Evolutionary conservation across 2,113 vertebrate genomes (phyloP).

Genomic region (chimpanzee (Pan troglodytes)): NHGRI_mPanTro3-v2.1_pri NC_072410.2:74191501-74192000

Average conservation of each 20-base stretch:
- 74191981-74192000: too few relatives aligned
- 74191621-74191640: too few relatives aligned
- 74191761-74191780: not conserved
- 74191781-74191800: not conserved
- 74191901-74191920: not conserved
- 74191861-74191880: not conserved
- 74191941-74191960: not conserved
- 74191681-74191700: not conserved
- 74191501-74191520: too few relatives aligned
- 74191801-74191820: not conserved
- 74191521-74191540: too few relatives aligned
- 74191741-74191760: not conserved
- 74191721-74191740: not conserved
- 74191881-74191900: not conserved
- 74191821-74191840: not conserved
- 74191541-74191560: too few relatives aligned
- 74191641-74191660: not conserved
- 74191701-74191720: not conserved
- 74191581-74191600: too few relatives aligned
- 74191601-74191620: too few relatives aligned
- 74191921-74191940: not conserved
- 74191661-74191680: conserved; percentile 5
- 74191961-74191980: too few relatives aligned
- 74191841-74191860: not conserved
- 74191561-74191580: too few relatives aligned